Evolutionary conservation across 2,888 invertebrate species (phyloP), one percentile per base, ranked within the genome.

Genomic region (Eupithecia inturbata): DNA sequence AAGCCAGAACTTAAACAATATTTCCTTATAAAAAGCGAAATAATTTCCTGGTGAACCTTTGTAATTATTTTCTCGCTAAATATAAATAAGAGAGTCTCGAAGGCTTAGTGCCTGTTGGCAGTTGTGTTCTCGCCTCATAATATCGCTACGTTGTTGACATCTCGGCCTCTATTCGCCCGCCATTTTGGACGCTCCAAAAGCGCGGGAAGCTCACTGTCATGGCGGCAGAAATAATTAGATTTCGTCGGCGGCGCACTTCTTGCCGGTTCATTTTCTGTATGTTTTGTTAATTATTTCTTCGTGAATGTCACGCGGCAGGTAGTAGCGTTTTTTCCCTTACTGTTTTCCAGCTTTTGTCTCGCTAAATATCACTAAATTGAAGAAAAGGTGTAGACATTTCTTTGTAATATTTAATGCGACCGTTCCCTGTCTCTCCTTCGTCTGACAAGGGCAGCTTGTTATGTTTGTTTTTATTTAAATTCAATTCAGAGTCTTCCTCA

Each of bases 141-240:
- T 90, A 89, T 90, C 86, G 86, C 86, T 81, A 85, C 84, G 85
- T 86, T 89, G 93, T 91, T 93, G 91, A 85, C 85, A 86, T 82
- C 86, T 83, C 83, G 80, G 83, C 81, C 87, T 87, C 87, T 86
- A 88, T 90, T 89, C 88, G 85, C 82, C 84, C 88, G 89, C 90
- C 89, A 90, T 90, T 89, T 90, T 89, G 87, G 82, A 85, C 82
- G 82, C 85, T 81, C 79, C 83, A 82, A 90, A 90, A 92, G 90
- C 91, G 91, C 92, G 92, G 89, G 87, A 90, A 91, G 85, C 87
- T 87, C 83, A 86, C 91, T 92, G 92, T 91, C 93, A 91, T 89
- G 89, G 90, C 91, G 88, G 87, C 87, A 84, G 89, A 92, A 92
- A 93, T 94, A 94, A 94, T 94, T 94, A 94, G 90, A 92, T 94